Evolutionary conservation across 1,140 invertebrate species (phyloP).

Genomic region (Macrocentrus cingulum): DNA sequence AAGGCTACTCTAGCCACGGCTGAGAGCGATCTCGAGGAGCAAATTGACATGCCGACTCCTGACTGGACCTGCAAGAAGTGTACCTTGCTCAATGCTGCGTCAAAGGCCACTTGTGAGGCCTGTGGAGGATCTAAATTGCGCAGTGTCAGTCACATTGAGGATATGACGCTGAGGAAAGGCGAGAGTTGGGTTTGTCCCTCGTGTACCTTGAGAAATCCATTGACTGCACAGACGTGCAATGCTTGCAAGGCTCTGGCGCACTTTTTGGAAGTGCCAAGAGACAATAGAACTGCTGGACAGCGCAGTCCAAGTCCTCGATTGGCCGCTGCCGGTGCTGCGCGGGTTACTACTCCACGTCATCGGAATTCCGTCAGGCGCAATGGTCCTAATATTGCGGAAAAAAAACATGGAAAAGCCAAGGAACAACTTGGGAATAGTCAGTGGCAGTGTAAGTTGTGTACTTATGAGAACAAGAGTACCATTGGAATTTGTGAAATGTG

Average conservation of each 20-base stretch:
- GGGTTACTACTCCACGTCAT: constrained; percentile 50
- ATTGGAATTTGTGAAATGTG: constrained; percentile 81
- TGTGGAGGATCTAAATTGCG: constrained; percentile 80
- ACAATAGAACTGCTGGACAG: constrained; percentile 38
- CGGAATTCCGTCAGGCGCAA: constrained; percentile 54
- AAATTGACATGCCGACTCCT: constrained; percentile 46
- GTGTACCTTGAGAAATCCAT: constrained; percentile 84
- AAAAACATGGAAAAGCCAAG: constrained; percentile 45
- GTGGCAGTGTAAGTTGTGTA: constrained; percentile 82
- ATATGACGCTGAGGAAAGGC: constrained; percentile 70
- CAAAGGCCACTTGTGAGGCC: constrained; percentile 72
- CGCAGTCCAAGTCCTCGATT: constrained; percentile 52
- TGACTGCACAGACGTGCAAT: constrained; percentile 70
- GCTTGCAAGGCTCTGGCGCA: constrained; percentile 71
- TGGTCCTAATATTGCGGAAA: constrained; percentile 43
- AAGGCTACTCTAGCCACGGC: constrained; percentile 57
- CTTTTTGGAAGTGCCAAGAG: constrained; percentile 46
- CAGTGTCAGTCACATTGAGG: constrained; percentile 66
- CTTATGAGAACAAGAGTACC: constrained; percentile 74
- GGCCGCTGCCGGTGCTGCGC: constrained; percentile 38
- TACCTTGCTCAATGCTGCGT: constrained; percentile 76
- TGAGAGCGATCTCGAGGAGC: constrained; percentile 51
- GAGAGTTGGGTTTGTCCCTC: constrained; percentile 78
- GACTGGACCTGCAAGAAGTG: constrained; percentile 87
- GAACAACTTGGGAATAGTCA: constrained; percentile 46